Evolutionary conservation across 2,888 invertebrate species (phyloP).

Genomic region (Scaptomyza reducta): DNA sequence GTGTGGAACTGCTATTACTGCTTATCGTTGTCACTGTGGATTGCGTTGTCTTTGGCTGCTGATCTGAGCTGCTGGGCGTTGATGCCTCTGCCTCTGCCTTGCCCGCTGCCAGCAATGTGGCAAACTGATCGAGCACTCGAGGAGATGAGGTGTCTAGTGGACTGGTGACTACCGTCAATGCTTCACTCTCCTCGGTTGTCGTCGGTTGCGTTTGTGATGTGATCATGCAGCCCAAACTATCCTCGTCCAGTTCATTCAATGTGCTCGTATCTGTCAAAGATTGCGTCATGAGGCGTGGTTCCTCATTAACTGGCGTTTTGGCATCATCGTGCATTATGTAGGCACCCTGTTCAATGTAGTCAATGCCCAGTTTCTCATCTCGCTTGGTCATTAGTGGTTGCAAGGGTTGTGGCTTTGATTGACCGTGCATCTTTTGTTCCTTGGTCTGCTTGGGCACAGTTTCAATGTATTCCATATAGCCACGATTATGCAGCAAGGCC

Average conservation of each 20-base stretch:
- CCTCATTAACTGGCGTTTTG: constrained; percentile 85
- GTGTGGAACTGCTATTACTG: constrained; percentile 48
- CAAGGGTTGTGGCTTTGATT: constrained; percentile 25
- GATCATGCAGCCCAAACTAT: constrained; percentile 85
- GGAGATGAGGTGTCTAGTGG: constrained; percentile 84
- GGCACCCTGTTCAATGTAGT: constrained; percentile 86
- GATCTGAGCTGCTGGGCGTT: constrained; percentile 82
- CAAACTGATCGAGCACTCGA: constrained; percentile 71
- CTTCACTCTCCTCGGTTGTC: constrained; percentile 87
- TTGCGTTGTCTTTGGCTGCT: constrained; percentile 81
- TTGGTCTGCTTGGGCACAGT: constrained; percentile 43
- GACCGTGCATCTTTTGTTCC: constrained; percentile 10
- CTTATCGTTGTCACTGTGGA: constrained; percentile 72
- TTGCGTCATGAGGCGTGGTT: constrained; percentile 68
- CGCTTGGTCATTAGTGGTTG: constrained; percentile 67
- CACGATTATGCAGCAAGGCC: constrained; percentile 86
- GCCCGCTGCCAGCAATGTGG: constrained; percentile 46
- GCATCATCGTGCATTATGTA: constrained; percentile 82
- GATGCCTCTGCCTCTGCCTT: constrained; percentile 63
- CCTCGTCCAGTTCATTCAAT: constrained; percentile 86
- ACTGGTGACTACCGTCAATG: constrained; percentile 86
- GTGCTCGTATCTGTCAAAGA: constrained; percentile 80
- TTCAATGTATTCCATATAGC: constrained; percentile 88
- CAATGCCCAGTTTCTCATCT: constrained; percentile 85
- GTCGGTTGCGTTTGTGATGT: constrained; percentile 80